A percentile compares a stretch with the other conserved stretches of the same genome.
Evolutionary conservation across 2,797 vertebrate species (phyloP).

Genomic region (Podargus strigoides): DNA sequence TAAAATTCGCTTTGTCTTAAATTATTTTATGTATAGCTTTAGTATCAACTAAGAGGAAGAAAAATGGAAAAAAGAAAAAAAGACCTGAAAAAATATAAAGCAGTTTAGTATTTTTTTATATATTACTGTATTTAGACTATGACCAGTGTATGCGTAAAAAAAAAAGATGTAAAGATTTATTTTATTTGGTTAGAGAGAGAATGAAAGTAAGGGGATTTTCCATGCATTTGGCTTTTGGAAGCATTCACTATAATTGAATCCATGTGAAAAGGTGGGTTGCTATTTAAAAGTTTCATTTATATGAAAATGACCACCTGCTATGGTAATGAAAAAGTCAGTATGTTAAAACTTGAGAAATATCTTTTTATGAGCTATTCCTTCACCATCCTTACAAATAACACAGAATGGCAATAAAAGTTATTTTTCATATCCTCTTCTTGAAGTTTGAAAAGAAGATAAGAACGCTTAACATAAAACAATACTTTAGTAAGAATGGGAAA

Average conservation of each 20-base stretch:
- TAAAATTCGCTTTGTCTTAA: neutral
- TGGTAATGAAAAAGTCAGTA: constrained; percentile 43
- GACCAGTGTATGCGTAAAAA: neutral
- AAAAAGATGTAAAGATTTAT: neutral
- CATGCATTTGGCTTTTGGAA: constrained; percentile 19
- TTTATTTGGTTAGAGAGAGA: constrained; percentile 28
- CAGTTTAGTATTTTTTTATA: neutral
- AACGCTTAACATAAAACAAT: neutral
- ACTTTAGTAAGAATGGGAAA: neutral
- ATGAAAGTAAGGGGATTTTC: neutral
- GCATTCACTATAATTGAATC: constrained; percentile 33
- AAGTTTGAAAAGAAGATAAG: constrained; percentile 8
- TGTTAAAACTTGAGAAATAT: constrained; percentile 41
- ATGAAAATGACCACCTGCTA: constrained; percentile 67
- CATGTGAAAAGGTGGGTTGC: constrained; percentile 39
- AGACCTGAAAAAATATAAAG: neutral
- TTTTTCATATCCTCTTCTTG: neutral
- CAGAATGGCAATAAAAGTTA: neutral
- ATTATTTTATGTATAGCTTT: neutral
- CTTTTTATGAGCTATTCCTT: constrained; percentile 45
- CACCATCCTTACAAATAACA: constrained; percentile 7
- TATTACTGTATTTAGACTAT: neutral
- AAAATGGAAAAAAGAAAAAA: neutral
- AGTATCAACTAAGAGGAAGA: neutral
- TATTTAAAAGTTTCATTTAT: constrained; percentile 68